phyloP scores from a whole-genome alignment of 2,888 invertebrate species.

The Ariolimax columbianus region DNA sequence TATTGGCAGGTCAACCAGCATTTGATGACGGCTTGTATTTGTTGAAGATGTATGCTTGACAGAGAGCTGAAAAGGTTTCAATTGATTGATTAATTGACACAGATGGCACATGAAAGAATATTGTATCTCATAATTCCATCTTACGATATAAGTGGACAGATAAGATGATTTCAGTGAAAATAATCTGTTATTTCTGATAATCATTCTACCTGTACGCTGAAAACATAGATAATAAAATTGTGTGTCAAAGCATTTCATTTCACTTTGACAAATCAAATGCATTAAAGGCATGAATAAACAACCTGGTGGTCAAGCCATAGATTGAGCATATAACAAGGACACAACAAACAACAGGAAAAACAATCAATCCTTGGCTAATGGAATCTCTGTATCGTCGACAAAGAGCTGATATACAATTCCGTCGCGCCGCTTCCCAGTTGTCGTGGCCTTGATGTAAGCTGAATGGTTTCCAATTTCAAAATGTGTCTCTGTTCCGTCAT shows the following conservation, averaged over 20 bases:
- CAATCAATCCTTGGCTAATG: constrained; percentile 59
- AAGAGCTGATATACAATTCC: constrained; percentile 83
- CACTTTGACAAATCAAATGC: neutral
- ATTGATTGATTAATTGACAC: no score
- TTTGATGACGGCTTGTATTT: no score
- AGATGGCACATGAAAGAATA: no score
- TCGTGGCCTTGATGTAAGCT: constrained; percentile 82
- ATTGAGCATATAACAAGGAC: neutral
- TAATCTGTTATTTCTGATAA: no score
- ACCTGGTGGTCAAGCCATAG: neutral
- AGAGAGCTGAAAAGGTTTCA: no score
- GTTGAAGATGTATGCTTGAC: no score
- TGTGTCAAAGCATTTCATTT: neutral
- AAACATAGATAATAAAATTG: no score
- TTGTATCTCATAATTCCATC: no score
- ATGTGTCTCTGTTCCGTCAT: constrained; percentile 90
- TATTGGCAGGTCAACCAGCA: no score
- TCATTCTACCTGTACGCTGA: no score
- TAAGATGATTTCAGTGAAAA: no score
- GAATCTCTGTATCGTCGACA: constrained; percentile 79
- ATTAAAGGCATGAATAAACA: neutral
- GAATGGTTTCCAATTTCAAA: constrained; percentile 82
- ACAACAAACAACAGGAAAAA: neutral
- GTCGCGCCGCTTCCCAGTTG: constrained; percentile 82
- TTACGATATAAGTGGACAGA: no score